These are phyloP conservation scores for Lerema accius DNA, from an alignment of 1,140 invertebrate genomes.

Conservation along the genomic window DNA sequence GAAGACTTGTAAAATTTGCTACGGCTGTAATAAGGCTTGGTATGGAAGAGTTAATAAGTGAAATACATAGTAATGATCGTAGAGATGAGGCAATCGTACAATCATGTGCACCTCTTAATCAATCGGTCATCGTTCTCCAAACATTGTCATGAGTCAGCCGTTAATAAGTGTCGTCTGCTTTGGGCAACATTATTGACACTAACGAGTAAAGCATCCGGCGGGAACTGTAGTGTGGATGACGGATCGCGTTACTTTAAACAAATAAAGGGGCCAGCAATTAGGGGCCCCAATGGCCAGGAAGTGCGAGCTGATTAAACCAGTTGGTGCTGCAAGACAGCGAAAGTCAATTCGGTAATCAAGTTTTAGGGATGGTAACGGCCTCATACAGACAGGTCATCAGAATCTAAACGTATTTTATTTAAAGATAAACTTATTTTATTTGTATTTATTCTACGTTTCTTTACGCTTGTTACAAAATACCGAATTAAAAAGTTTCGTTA, in stretches of 20 bases:
- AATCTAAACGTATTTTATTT: no score
- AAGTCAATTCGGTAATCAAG: neutral
- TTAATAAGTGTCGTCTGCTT: constrained; percentile 70
- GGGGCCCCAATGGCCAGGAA: constrained; percentile 59
- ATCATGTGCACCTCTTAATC: neutral
- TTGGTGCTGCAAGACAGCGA: constrained; percentile 20
- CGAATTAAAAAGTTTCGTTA: no score
- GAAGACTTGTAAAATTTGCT: no score
- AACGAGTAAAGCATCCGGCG: constrained; percentile 70
- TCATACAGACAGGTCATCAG: no score
- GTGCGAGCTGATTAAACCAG: constrained; percentile 54
- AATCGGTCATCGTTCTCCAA: constrained; percentile 34
- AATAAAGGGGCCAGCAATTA: constrained; percentile 75
- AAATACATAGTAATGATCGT: no score
- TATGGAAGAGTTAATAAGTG: no score
- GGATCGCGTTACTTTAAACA: constrained; percentile 71
- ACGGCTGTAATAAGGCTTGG: no score
- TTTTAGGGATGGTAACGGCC: neutral
- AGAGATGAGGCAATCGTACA: no score
- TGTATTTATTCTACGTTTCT: no score
- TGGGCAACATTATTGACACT: constrained; percentile 74
- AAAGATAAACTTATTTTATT: no score
- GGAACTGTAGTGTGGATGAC: constrained; percentile 62
- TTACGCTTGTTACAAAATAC: no score
- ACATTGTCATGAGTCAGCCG: constrained; percentile 56